These are phyloP conservation scores for Seriola quinqueradiata DNA, from an alignment of 2,113 vertebrate species.

Conservation along the genomic window DNA sequence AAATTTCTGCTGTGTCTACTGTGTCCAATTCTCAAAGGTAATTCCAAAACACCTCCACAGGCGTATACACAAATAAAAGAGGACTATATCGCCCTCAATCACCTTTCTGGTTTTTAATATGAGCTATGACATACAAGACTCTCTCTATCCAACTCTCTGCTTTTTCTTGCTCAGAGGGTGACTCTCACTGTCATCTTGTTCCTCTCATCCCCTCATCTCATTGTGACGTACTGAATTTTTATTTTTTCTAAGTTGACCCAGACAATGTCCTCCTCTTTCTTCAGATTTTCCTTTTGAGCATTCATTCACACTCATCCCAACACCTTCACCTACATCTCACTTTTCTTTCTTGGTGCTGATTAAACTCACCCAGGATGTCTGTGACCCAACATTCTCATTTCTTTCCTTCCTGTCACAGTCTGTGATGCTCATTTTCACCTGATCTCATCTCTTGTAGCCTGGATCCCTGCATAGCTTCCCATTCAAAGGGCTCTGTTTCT, in stretches of 20 bases:
- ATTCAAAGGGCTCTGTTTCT: conserved; percentile 4
- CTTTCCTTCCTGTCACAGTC: conserved; percentile 23
- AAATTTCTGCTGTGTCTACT: not conserved
- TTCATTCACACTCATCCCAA: conserved; percentile 20
- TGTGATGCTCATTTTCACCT: conserved; percentile 28
- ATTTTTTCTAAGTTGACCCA: conserved; percentile 20
- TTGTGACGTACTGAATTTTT: conserved; percentile 2
- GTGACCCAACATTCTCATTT: conserved; percentile 27
- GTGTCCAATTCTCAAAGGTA: not conserved
- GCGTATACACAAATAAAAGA: not conserved
- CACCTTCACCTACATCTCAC: conserved; percentile 20
- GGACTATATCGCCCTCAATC: not conserved
- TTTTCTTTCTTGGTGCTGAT: conserved; percentile 15
- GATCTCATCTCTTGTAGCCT: conserved; percentile 28
- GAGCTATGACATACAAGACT: conserved; percentile 14
- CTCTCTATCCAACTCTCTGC: not conserved
- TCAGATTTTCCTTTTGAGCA: conserved; percentile 22
- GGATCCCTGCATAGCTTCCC: not conserved
- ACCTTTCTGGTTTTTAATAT: not conserved
- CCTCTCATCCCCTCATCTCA: conserved; percentile 22
- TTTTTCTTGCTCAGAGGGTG: not conserved
- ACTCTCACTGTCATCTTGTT: not conserved
- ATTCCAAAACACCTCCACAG: not conserved
- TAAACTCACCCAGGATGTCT: not conserved
- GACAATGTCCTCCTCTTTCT: conserved; percentile 15